These are phyloP conservation scores for Alloplasta piceator DNA, from an alignment of 2,888 invertebrate genomes.

Conservation along the genomic window DNA sequence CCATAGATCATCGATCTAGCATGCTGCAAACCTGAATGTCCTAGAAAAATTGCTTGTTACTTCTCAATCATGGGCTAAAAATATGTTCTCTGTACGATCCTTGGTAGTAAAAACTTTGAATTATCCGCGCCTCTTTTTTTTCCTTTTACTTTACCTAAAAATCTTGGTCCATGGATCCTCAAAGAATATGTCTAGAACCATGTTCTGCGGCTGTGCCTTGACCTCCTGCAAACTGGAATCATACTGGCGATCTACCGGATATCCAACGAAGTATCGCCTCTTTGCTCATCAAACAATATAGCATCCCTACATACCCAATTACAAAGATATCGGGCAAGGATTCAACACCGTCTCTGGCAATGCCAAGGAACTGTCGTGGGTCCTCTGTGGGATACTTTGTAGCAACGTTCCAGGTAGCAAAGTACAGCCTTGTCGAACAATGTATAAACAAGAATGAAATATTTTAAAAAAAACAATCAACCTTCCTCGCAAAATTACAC, in stretches of 20 bases:
- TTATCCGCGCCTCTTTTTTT: no score
- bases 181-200: constrained; percentile 91
- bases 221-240: constrained; percentile 92
- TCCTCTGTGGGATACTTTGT: constrained; percentile 90
- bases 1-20: no score
- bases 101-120: no score
- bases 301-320: constrained; percentile 87
- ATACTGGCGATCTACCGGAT: constrained; percentile 46
- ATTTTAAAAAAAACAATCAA: constrained; percentile 33
- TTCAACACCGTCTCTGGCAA: constrained; percentile 87
- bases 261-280: background rate
- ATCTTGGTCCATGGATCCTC: constrained; percentile 93
- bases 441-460: constrained; percentile 78
- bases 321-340: constrained; percentile 92
- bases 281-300: constrained; percentile 39
- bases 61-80: no score
- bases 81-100: no score
- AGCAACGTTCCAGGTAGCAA: constrained; percentile 96
- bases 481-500: background rate
- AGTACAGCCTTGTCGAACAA: constrained; percentile 87
- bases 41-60: no score
- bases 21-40: no score
- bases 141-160: constrained; percentile 82
- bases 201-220: constrained; percentile 93
- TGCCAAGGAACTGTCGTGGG: constrained; percentile 88